Percentiles rank a stretch among this genome's conserved stretches.
These are phyloP conservation scores for Colius striatus DNA, from an alignment of 2,113 vertebrate genomes.

Conservation along the genomic window DNA sequence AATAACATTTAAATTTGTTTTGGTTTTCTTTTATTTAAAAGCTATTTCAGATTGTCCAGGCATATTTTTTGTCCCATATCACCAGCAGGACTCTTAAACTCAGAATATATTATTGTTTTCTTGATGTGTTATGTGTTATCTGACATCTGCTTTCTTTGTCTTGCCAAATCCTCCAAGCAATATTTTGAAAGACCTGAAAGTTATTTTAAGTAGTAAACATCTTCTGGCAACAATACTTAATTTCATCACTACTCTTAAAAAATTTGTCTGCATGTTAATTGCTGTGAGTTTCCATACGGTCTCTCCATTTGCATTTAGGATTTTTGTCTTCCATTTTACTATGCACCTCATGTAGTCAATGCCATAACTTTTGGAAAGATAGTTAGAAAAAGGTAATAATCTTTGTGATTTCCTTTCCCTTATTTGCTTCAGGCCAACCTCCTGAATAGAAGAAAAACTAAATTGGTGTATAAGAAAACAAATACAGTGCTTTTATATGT, in stretches of 20 bases:
- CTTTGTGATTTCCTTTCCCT: constrained; percentile 45
- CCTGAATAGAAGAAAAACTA: constrained; percentile 46
- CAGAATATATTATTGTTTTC: constrained; percentile 58
- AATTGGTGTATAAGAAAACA: constrained; percentile 61
- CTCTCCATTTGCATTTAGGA: constrained; percentile 11
- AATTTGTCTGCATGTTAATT: constrained; percentile 61
- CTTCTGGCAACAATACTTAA: constrained; percentile 66
- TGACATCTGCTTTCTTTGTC: constrained; percentile 67
- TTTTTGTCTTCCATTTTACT: constrained; percentile 42
- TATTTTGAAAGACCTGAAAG: constrained; percentile 65
- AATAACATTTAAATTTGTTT: background rate
- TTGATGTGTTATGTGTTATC: constrained; percentile 60
- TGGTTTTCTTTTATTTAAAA: constrained; percentile 56
- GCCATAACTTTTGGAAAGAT: constrained; percentile 62
- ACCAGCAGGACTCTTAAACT: constrained; percentile 57
- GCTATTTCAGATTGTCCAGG: constrained; percentile 42
- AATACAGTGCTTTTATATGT: constrained; percentile 49
- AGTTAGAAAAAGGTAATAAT: constrained; percentile 70
- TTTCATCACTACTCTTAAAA: constrained; percentile 73
- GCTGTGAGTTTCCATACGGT: constrained; percentile 54
- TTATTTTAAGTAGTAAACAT: constrained; percentile 64
- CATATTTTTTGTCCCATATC: constrained; percentile 49
- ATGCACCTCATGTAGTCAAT: constrained; percentile 18
- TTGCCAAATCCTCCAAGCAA: constrained; percentile 63
- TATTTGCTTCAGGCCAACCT: constrained; percentile 49